phyloP scores from a whole-genome alignment of 2,797 vertebrate species.

The Carduelis carduelis region DNA sequence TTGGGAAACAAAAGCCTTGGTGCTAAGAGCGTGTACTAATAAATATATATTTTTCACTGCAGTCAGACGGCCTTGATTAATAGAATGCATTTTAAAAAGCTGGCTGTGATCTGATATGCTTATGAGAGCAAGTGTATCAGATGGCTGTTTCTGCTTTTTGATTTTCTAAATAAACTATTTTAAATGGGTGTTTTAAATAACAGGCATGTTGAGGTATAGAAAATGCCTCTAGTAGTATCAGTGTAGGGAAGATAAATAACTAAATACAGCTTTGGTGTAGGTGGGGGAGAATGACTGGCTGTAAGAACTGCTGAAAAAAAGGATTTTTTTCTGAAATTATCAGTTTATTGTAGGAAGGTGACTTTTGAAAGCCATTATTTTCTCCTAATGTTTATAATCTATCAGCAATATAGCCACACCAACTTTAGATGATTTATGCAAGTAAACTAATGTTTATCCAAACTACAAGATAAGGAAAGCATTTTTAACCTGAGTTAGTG shows the following conservation, averaged over 20 bases:
- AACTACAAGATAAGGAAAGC: not conserved
- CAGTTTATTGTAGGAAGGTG: not conserved
- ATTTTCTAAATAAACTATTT: slow-evolving; percentile 16
- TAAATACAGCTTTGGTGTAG: not conserved
- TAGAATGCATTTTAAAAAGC: not conserved
- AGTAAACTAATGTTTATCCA: not conserved
- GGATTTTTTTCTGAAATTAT: not conserved
- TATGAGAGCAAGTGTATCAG: not conserved
- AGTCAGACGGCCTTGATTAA: not conserved
- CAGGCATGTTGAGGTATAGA: not conserved
- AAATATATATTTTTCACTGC: not conserved
- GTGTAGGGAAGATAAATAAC: slow-evolving; percentile 34
- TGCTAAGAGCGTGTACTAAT: not conserved
- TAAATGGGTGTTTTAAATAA: not conserved
- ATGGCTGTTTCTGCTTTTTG: not conserved
- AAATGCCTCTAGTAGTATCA: slow-evolving; percentile 22
- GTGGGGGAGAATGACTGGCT: not conserved
- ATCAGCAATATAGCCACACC: not conserved
- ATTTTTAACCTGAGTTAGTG: not conserved
- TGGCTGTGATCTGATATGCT: not conserved
- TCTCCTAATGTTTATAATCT: not conserved
- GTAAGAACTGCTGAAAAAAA: not conserved
- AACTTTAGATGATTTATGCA: not conserved
- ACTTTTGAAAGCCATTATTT: not conserved
- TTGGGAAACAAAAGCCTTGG: not conserved